These are phyloP conservation scores for Antennarius striatus DNA, from an alignment of 2,113 vertebrate genomes.

Conservation along the genomic window DNA sequence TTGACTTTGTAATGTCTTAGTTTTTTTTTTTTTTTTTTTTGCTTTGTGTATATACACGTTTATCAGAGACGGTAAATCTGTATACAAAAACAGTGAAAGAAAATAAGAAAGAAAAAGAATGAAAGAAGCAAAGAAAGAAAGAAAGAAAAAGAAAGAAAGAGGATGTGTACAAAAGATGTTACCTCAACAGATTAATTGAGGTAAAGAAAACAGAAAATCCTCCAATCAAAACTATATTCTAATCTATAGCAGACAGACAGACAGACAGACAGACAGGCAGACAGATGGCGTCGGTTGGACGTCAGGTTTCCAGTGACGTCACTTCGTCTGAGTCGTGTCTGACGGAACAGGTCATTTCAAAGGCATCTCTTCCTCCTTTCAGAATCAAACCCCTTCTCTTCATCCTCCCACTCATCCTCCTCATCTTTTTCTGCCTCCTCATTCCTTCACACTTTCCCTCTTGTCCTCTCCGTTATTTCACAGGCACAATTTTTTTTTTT, in stretches of 20 bases:
- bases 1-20: slow-evolving; percentile 70
- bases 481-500: too few relatives aligned
- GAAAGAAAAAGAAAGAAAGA: too few relatives aligned
- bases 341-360: slow-evolving; percentile 73
- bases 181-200: too few relatives aligned
- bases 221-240: too few relatives aligned
- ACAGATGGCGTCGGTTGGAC: slow-evolving; percentile 17
- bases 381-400: not conserved
- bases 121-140: too few relatives aligned
- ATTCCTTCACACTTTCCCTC: not conserved
- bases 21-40: slow-evolving; percentile 16
- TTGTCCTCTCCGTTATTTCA: not conserved
- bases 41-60: slow-evolving; percentile 49
- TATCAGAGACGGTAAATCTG: not conserved
- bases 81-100: not conserved
- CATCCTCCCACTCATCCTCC: not conserved
- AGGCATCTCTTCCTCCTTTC: slow-evolving; percentile 45
- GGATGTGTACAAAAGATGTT: too few relatives aligned
- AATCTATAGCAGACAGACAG: not conserved
- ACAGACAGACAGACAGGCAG: not conserved
- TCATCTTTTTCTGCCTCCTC: not conserved
- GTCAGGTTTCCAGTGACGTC: slow-evolving; percentile 61
- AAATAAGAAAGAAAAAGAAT: too few relatives aligned
- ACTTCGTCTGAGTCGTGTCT: slow-evolving; percentile 59
- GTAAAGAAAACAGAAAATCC: too few relatives aligned